Conservation (phyloP, 1,140 invertebrate genomes). For the Diorhabda elongata region DNA sequence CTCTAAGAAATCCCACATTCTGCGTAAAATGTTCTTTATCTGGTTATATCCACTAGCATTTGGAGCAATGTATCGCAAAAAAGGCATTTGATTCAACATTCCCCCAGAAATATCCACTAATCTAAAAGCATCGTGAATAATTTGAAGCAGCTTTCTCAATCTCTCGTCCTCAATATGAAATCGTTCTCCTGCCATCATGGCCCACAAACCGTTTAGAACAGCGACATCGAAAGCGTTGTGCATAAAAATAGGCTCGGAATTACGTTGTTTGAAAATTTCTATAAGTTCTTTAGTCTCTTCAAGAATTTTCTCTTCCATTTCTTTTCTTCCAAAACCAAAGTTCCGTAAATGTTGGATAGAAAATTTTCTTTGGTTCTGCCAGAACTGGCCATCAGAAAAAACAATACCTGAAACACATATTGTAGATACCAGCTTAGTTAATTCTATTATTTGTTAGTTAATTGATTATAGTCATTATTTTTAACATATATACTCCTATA, state of each 20-base stretch:
- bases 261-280: slow-evolving; percentile 46
- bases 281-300: slow-evolving; percentile 57
- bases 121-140: slow-evolving; percentile 59
- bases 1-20: slow-evolving; percentile 28
- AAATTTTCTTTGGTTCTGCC: slow-evolving; percentile 72
- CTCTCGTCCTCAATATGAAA: slow-evolving; percentile 56
- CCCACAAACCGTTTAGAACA: slow-evolving; percentile 74
- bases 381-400: slow-evolving; percentile 68
- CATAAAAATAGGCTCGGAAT: slow-evolving; percentile 43
- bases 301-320: slow-evolving; percentile 68
- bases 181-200: slow-evolving; percentile 60
- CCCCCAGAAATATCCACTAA: slow-evolving; percentile 70
- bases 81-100: slow-evolving; percentile 62
- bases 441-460: too few species aligned
- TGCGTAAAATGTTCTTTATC: slow-evolving; percentile 52
- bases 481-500: too few species aligned
- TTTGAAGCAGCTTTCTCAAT: slow-evolving; percentile 55
- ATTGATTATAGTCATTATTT: too few species aligned
- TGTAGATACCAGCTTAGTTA: too few species aligned
- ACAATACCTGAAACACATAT: slow-evolving; percentile 58
- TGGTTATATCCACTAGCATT: slow-evolving; percentile 61
- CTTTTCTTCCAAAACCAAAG: slow-evolving; percentile 69
- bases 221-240: slow-evolving; percentile 54
- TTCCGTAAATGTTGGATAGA: slow-evolving; percentile 63
- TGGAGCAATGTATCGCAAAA: slow-evolving; percentile 65